These are phyloP conservation scores for Callopanchax toddi DNA, from an alignment of 2,113 vertebrate species.

Conservation along the genomic window DNA sequence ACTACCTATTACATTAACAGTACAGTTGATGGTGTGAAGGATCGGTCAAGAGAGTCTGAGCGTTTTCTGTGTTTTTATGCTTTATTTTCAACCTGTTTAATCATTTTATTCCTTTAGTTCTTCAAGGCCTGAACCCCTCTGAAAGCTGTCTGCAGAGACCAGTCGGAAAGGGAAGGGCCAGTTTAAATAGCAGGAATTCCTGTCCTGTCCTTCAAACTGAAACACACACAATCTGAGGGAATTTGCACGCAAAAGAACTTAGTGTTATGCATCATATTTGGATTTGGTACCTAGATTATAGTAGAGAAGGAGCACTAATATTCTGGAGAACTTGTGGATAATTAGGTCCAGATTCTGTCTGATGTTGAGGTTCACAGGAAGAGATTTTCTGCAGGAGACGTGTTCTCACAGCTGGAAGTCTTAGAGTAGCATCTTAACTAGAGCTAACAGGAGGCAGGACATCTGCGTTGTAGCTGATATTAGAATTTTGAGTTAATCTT, in stretches of 20 bases:
- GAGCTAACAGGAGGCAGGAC: neutral
- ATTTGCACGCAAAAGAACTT: neutral
- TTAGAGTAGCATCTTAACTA: neutral
- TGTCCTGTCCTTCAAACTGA: conserved; percentile 51
- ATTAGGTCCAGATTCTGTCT: too few species aligned
- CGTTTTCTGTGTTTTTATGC: neutral
- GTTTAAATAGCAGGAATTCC: conserved; percentile 71
- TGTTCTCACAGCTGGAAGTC: neutral
- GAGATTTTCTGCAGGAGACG: neutral
- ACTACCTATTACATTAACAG: neutral
- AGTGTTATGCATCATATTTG: neutral
- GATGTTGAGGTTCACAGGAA: neutral
- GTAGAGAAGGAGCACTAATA: neutral
- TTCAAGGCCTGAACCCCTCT: neutral
- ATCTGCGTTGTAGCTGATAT: too few species aligned
- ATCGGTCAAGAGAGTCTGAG: neutral
- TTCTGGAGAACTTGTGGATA: neutral
- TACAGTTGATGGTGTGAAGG: neutral
- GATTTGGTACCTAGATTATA: neutral
- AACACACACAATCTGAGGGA: conserved; percentile 1
- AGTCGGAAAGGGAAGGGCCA: conserved; percentile 65
- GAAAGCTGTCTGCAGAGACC: conserved; percentile 5
- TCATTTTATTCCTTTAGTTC: neutral
- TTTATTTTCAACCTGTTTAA: neutral
- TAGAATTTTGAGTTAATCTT: too few species aligned